Evolutionary conservation across 1,140 invertebrate species (phyloP).

Genomic region (Riptortus pedestris): DNA sequence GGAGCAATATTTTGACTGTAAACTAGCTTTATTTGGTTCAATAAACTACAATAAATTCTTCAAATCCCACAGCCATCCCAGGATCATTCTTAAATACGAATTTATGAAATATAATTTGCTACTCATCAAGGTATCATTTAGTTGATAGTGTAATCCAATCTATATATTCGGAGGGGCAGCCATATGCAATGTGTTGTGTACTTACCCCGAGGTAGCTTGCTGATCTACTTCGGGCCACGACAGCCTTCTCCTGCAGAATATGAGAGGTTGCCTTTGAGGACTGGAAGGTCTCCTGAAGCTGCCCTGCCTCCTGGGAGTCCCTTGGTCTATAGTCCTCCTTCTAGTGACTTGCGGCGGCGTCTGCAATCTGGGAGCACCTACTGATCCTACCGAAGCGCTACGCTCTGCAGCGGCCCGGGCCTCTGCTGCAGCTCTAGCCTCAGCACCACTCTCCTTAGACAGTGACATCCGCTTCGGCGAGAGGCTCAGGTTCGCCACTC

Average conservation of each 20-base stretch:
- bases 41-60: too few relatives aligned
- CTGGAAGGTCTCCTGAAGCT: slow-evolving; percentile 33
- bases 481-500: slow-evolving; percentile 63
- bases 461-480: slow-evolving; percentile 64
- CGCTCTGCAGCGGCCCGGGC: slow-evolving; percentile 32
- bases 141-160: too few relatives aligned
- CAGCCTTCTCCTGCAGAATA: slow-evolving; percentile 61
- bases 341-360: not conserved
- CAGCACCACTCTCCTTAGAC: slow-evolving; percentile 43
- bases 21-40: too few relatives aligned
- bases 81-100: too few relatives aligned
- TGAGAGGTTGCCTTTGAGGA: slow-evolving; percentile 43
- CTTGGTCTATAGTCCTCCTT: slow-evolving; percentile 16
- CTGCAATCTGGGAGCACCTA: slow-evolving; percentile 37
- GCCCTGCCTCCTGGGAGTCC: slow-evolving; percentile 36
- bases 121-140: too few relatives aligned
- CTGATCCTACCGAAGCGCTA: slow-evolving; percentile 24
- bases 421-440: slow-evolving; percentile 25
- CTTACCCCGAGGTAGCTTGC: slow-evolving; percentile 65
- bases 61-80: too few relatives aligned
- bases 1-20: too few relatives aligned
- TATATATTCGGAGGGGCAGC: too few relatives aligned
- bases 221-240: slow-evolving; percentile 74
- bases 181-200: too few relatives aligned
- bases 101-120: too few relatives aligned